A percentile compares a stretch with the other conserved stretches of the same genome.
phyloP scores from a whole-genome alignment of 2,888 invertebrate genomes.

The Bedellia somnulentella region DNA sequence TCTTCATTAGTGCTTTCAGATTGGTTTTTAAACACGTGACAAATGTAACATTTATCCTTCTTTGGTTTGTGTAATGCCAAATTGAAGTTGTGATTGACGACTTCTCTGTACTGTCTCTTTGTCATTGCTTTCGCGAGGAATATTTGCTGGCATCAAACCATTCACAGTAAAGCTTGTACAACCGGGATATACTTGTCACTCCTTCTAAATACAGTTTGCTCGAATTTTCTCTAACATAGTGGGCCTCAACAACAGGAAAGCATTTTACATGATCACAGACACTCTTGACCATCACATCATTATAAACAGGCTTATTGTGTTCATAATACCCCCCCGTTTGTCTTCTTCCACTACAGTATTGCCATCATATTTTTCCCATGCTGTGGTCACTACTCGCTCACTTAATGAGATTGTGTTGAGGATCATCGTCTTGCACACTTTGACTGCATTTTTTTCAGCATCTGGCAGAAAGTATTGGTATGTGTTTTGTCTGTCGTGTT shows the following conservation, averaged over 20 bases:
- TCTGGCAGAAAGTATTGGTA: slow-evolving; percentile 9
- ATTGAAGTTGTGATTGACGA: slow-evolving; percentile 10
- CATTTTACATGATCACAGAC: slow-evolving; percentile 10
- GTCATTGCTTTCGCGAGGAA: slow-evolving; percentile 2
- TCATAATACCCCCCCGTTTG: slow-evolving; percentile 3
- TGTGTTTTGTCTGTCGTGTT: slow-evolving; percentile 8
- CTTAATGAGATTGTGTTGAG: slow-evolving; percentile 10
- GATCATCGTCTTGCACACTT: slow-evolving; percentile 11
- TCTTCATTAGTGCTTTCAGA: slow-evolving; percentile 4
- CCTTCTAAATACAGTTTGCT: slow-evolving; percentile 9
- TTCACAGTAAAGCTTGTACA: slow-evolving; percentile 4
- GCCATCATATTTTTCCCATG: slow-evolving; percentile 6
- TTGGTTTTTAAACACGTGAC: slow-evolving; percentile 7
- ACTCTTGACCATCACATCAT: slow-evolving; percentile 7
- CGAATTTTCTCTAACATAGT: slow-evolving; percentile 9
- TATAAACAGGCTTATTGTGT: slow-evolving; percentile 1
- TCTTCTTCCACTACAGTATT: slow-evolving; percentile 2
- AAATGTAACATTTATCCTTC: slow-evolving; percentile 10
- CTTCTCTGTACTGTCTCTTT: slow-evolving; percentile 7
- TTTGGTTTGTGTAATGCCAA: slow-evolving; percentile 10
- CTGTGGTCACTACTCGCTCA: slow-evolving; percentile 8
- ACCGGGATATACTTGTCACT: slow-evolving; percentile 2
- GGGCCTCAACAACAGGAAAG: slow-evolving; percentile 8
- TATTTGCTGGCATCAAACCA: slow-evolving; percentile 4
- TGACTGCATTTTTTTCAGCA: slow-evolving; percentile 4